Evolutionary conservation across 2,888 invertebrate species (phyloP), one percentile per base, ranked within the genome.

Genomic region (Nudaria mundana): DNA sequence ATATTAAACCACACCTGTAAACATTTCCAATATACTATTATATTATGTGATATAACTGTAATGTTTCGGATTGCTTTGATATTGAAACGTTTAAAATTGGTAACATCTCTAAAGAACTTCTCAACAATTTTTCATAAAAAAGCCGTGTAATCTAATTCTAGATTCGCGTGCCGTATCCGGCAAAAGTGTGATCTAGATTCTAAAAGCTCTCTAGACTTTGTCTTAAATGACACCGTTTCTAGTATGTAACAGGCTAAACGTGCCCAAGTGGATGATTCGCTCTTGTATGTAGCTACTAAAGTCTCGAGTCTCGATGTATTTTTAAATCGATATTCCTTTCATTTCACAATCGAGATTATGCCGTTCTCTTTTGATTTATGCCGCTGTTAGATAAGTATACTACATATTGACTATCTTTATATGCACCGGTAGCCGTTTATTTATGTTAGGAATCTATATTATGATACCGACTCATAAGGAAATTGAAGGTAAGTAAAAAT

Each of bases 101-200:
- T 44, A 31, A 26, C 35, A 49, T 50, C 55, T 51, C 59, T 56
- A 56, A 44, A 60, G 58, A 63, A n/a, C 62, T 48, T 53, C 56
- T 58, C 64, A 57, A 76, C 71, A 72, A 76, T 74, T 59, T 63
- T 63, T 56, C 59, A 66, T 58, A 70, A 66, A 69, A 66, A 72
- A 76, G 73, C 71, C 70, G n/a, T 66, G 66, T 65, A 60, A 64
- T 63, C 70, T 63, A 64, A 66, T 63, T 62, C 64, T 65, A 70
- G 60, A 73, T 71, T 78, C 76, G 74, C 64, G 67, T 81, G 79
- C 79, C n/a, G n/a, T n/a, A n/a, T n/a, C n/a, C n/a, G n/a, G n/a
- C n/a, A n/a, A n/a, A n/a, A n/a, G n/a, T n/a, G n/a, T n/a, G 79
- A 76, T 79, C 79, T 76, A 67, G 57, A 72, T 66, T 76, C 75